A percentile compares a stretch with the other conserved stretches of the same genome.
Evolutionary conservation across 1,140 invertebrate genomes (phyloP).

Genomic region (Atta cephalotes): DNA sequence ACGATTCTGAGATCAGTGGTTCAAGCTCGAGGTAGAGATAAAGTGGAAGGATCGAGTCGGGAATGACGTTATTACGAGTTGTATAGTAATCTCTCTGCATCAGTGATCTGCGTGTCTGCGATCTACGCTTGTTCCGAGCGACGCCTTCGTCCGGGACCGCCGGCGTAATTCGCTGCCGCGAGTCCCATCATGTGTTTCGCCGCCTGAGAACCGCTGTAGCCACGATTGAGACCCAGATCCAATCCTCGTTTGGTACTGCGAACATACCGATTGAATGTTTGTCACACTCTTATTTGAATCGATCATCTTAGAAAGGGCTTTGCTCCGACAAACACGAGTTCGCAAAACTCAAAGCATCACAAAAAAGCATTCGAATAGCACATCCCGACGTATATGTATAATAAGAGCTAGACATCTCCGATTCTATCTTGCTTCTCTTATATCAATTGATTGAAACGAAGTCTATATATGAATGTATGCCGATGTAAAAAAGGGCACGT

Average conservation of each 20-base stretch:
- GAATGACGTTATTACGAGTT: constrained; percentile 44
- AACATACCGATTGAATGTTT: background rate
- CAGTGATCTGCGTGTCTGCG: background rate
- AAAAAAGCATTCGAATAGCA: background rate
- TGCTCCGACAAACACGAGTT: background rate
- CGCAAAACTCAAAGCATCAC: background rate
- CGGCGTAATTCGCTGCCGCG: constrained; percentile 94
- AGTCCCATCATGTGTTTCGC: constrained; percentile 96
- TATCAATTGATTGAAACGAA: constrained; percentile 19
- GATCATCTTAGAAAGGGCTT: background rate
- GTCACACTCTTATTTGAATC: background rate
- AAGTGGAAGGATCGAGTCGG: constrained; percentile 38
- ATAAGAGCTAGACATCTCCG: background rate
- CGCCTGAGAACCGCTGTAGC: constrained; percentile 95
- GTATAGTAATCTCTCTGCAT: constrained; percentile 51
- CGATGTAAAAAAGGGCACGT: constrained; percentile 9
- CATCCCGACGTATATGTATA: background rate
- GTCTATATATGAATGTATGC: constrained; percentile 4
- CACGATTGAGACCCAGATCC: constrained; percentile 93
- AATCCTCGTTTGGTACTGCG: constrained; percentile 92
- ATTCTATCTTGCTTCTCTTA: background rate
- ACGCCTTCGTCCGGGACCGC: constrained; percentile 94
- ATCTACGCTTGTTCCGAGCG: constrained; percentile 87
- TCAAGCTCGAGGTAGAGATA: constrained; percentile 49
- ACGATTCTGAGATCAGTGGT: constrained; percentile 37